These are phyloP conservation scores for Trichogramma dendrolimi DNA, from an alignment of 2,888 invertebrate genomes.

Conservation along the genomic window DNA sequence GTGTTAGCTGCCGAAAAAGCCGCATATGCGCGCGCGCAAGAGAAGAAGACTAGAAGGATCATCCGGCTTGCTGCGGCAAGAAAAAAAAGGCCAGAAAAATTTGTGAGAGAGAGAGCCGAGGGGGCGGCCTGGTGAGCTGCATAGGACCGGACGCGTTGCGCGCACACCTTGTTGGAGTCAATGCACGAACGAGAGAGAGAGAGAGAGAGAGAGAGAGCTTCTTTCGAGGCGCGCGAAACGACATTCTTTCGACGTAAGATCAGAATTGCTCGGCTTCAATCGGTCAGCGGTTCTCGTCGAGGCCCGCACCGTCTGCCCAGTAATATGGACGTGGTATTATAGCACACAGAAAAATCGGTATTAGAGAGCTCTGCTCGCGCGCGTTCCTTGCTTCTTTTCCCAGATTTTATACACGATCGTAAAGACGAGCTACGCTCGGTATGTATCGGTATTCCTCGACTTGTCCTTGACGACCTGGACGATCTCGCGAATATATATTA, in stretches of 20 bases:
- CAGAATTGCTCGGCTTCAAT: slow-evolving; percentile 33
- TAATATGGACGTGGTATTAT: too few relatives aligned
- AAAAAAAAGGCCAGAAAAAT: not conserved
- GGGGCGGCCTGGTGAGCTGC: slow-evolving; percentile 7
- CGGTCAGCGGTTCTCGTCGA: too few relatives aligned
- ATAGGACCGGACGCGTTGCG: slow-evolving; percentile 17
- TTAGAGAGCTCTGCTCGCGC: too few relatives aligned
- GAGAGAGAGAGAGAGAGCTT: slow-evolving; percentile 36
- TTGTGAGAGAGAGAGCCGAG: not conserved
- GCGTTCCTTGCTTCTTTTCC: too few relatives aligned
- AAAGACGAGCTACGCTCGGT: too few relatives aligned
- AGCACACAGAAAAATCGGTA: too few relatives aligned
- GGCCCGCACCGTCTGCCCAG: too few relatives aligned
- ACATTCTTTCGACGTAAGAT: slow-evolving; percentile 49
- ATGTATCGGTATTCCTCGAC: too few relatives aligned
- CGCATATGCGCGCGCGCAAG: not conserved
- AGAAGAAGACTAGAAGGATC: slow-evolving; percentile 9
- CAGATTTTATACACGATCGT: too few relatives aligned
- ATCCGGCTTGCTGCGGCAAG: not conserved
- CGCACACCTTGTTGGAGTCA: slow-evolving; percentile 32
- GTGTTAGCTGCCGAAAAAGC: slow-evolving; percentile 3
- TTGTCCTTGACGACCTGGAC: too few relatives aligned
- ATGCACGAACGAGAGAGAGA: slow-evolving; percentile 40
- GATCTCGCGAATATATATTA: too few relatives aligned
- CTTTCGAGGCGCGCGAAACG: slow-evolving; percentile 33